Evolutionary conservation across 2,797 vertebrate species (phyloP).

Genomic region (Gadopsis bispinosus): DNA sequence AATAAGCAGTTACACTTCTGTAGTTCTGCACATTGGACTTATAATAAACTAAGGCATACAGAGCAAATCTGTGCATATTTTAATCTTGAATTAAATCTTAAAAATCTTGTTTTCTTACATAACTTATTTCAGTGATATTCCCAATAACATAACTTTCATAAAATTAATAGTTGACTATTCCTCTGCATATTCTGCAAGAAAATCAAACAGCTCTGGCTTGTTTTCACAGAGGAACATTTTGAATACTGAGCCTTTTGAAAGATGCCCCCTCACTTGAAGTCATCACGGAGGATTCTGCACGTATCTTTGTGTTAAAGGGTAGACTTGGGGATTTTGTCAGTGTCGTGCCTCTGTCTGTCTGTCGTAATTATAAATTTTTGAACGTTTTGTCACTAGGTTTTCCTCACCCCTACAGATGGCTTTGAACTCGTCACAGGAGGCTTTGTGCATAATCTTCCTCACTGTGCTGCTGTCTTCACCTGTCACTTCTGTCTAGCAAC

Average conservation of each 20-base stretch:
- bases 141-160: background rate
- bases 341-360: constrained; percentile 18
- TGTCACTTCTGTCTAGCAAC: constrained; percentile 50
- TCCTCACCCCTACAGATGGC: constrained; percentile 44
- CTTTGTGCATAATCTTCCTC: constrained; percentile 54
- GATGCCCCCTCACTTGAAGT: constrained; percentile 29
- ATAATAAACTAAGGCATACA: background rate
- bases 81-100: background rate
- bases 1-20: background rate
- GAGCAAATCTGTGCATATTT: background rate
- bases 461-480: constrained; percentile 44
- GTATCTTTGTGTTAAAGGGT: constrained; percentile 38
- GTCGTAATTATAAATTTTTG: constrained; percentile 48
- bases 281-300: constrained; percentile 29
- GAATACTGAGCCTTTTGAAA: constrained; percentile 34
- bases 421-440: constrained; percentile 61
- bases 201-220: constrained; percentile 29
- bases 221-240: constrained; percentile 16
- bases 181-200: constrained; percentile 3
- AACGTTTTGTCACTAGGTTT: constrained; percentile 60
- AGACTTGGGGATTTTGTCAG: constrained; percentile 32
- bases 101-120: background rate
- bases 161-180: constrained; percentile 12
- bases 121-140: background rate
- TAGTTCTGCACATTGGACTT: background rate